A percentile compares a stretch with the other conserved stretches of the same genome.
Evolutionary conservation across 2,113 vertebrate genomes (phyloP).

Genomic region (Pseudopipra pipra): DNA sequence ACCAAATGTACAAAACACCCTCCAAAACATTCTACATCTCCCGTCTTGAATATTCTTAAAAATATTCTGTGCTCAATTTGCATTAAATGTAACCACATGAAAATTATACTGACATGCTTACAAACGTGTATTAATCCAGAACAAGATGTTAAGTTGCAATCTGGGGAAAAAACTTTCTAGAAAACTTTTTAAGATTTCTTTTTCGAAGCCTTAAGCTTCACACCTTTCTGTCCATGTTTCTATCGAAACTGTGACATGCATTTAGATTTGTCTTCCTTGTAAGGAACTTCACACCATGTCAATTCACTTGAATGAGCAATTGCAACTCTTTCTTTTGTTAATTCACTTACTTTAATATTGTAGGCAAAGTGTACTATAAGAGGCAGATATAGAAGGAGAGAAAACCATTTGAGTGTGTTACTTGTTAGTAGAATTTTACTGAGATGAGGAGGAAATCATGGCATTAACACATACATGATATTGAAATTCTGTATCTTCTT

Average conservation of each 20-base stretch:
- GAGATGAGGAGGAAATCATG: not conserved
- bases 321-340: not conserved
- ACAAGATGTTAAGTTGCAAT: not conserved
- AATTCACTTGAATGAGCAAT: not conserved
- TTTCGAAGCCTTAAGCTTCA: not conserved
- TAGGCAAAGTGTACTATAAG: not conserved
- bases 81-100: not conserved
- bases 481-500: not conserved
- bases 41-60: not conserved
- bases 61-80: not conserved
- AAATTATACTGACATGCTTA: not conserved
- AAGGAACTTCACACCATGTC: not conserved
- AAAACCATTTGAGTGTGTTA: not conserved
- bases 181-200: not conserved
- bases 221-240: not conserved
- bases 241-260: not conserved
- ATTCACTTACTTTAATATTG: not conserved
- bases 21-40: not conserved
- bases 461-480: not conserved
- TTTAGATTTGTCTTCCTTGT: not conserved
- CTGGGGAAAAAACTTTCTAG: not conserved
- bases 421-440: not conserved
- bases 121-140: not conserved
- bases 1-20: fast-evolving
- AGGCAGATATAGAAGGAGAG: not conserved